Conservation (phyloP, 2,888 invertebrate genomes). For the Megastigmus dorsalis region DNA sequence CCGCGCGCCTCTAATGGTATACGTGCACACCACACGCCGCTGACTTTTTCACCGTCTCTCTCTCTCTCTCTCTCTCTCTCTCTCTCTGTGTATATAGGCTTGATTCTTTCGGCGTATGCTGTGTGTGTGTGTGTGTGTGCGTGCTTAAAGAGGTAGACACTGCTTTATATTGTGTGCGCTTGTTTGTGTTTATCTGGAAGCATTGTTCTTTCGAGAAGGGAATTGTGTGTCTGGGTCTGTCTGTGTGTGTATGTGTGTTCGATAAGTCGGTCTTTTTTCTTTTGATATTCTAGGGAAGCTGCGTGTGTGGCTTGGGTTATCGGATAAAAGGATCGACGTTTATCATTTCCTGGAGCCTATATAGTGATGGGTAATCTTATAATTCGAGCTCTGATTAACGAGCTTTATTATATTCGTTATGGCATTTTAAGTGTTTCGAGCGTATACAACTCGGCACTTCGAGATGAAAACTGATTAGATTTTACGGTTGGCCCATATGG, state of each 20-base stretch:
- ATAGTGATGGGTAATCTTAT: constrained; percentile 20
- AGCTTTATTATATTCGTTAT: neutral
- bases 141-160: neutral
- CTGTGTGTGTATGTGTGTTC: too few relatives aligned
- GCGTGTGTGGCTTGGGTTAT: constrained; percentile 22
- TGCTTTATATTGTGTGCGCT: neutral
- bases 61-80: too few relatives aligned
- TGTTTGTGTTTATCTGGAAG: neutral
- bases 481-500: too few relatives aligned
- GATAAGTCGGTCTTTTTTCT: neutral
- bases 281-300: neutral
- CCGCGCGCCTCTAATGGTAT: neutral
- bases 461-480: too few relatives aligned
- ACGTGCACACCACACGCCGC: too few relatives aligned
- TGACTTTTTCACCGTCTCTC: too few relatives aligned
- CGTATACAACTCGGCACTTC: too few relatives aligned
- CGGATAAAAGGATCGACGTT: neutral
- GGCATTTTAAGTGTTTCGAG: too few relatives aligned
- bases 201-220: constrained; percentile 17
- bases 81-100: neutral
- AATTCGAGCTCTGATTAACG: constrained; percentile 15
- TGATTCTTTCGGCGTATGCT: neutral
- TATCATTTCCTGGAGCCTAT: neutral
- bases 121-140: neutral
- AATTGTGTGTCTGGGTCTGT: too few relatives aligned